Evolutionary conservation across 2,888 invertebrate species (phyloP).

Genomic region (Spilosoma lubricipeda): DNA sequence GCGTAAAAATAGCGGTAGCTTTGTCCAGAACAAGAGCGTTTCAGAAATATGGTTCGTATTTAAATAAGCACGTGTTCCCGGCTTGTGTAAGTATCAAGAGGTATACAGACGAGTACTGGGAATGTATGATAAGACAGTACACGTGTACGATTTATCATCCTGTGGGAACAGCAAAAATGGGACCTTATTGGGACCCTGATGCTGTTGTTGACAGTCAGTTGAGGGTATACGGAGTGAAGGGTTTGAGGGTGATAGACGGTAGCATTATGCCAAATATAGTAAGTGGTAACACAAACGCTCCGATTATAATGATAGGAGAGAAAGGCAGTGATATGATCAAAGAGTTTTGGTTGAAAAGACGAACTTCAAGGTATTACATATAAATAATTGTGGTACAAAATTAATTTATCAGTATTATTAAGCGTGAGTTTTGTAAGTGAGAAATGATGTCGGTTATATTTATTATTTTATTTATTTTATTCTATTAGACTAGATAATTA

Average conservation of each 20-base stretch:
- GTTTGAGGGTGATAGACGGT: constrained; percentile 93
- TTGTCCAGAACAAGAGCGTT: constrained; percentile 93
- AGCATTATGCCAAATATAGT: constrained; percentile 95
- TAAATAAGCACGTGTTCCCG: constrained; percentile 91
- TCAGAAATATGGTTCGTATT: constrained; percentile 89
- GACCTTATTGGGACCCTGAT: constrained; percentile 93
- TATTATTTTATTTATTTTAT: constrained; percentile 17
- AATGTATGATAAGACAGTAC: constrained; percentile 94
- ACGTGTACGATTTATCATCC: constrained; percentile 95
- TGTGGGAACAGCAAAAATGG: constrained; percentile 96
- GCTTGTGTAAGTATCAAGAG: constrained; percentile 89
- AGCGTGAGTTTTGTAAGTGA: constrained; percentile 43
- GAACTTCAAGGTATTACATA: constrained; percentile 78
- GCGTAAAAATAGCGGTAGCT: constrained; percentile 93
- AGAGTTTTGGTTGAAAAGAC: constrained; percentile 91
- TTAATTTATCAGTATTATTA: constrained; percentile 53
- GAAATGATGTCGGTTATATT: constrained; percentile 24
- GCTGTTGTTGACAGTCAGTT: constrained; percentile 94
- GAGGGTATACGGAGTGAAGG: constrained; percentile 92
- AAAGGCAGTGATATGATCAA: constrained; percentile 96
- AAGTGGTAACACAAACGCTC: constrained; percentile 95
- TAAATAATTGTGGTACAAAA: constrained; percentile 54
- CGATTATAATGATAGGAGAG: constrained; percentile 95
- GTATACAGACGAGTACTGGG: constrained; percentile 93
- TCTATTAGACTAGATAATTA: constrained; percentile 21